Evolutionary conservation across 1,140 invertebrate species (phyloP), one percentile per base, ranked within the genome.

Genomic region (Caenorhabditis briggsae): DNA sequence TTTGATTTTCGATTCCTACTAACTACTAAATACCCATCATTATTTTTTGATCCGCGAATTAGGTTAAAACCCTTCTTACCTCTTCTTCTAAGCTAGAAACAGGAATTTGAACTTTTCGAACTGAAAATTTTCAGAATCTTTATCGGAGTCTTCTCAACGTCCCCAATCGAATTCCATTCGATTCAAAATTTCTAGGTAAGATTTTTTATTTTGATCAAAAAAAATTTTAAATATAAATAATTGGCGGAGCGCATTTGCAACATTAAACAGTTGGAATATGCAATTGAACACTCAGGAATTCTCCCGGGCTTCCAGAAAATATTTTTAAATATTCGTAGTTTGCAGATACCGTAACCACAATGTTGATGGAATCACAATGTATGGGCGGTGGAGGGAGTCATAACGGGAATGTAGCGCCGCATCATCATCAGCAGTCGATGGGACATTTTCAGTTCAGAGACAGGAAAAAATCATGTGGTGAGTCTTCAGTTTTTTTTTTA

Each of bases 381-480:
- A 78, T 48, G n/a, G 46, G 33, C 33, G 33, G 70, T 50, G 70
- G 65, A 70, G 65, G 65, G 46, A n/a, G 59, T 23, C 59, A 61
- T 11, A 61, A 61, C 9, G 59, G 20, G 1, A 7, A 7, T n/a
- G 56, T 33, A 33, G 33, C 33, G 3, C 33, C 59, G n/a, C 20
- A 25, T 11, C 65, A 70, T 58, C 59, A 64, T 33, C 59, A 14
- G 11, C 59, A 25, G 18, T 20, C 56, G 1, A 58, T 58, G 56
- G 56, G 56, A 25, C 59, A 61, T 33, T 18, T 7, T 74, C 25
- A 50, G 53, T 85, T 85, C 46, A 41, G 84, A 2, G 84, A 85
- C 41, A 46, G 84, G 14, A 85, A 85, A 20, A 78, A 74, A 58
- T 85, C 84, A 23, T 70, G n/a, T 33, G 84, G 84, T 85, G 50